phyloP scores from a whole-genome alignment of 2,888 invertebrate species.

The Malthinus seriepunctatus region DNA sequence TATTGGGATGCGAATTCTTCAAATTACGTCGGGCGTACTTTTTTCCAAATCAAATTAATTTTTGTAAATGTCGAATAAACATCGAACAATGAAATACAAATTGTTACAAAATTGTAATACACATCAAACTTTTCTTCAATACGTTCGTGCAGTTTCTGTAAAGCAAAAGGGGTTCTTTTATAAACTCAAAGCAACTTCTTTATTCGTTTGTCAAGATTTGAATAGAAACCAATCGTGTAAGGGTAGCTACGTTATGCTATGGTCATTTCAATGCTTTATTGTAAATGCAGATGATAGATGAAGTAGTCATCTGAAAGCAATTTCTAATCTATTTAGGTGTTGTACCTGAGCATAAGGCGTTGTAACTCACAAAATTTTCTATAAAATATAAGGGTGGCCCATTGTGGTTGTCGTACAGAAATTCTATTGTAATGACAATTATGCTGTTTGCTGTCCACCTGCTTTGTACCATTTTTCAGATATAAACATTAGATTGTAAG shows the following conservation, averaged over 20 bases:
- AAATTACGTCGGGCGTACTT: too few relatives aligned
- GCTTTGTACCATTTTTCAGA: conserved; percentile 15
- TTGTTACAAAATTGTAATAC: too few relatives aligned
- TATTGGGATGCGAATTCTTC: too few relatives aligned
- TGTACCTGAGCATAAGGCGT: conserved; percentile 22
- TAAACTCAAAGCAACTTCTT: conserved; percentile 31
- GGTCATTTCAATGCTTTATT: conserved; percentile 32
- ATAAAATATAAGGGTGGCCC: conserved; percentile 2
- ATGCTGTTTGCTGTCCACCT: conserved; percentile 24
- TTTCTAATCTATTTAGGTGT: conserved; percentile 23
- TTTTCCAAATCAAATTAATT: too few relatives aligned
- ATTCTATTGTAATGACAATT: conserved; percentile 11
- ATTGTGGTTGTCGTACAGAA: conserved; percentile 5
- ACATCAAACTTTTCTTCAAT: too few relatives aligned
- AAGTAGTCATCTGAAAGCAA: conserved; percentile 32
- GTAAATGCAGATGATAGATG: conserved; percentile 33
- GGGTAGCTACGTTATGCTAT: conserved; percentile 24
- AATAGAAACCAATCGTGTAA: conserved; percentile 33
- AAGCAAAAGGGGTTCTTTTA: too few relatives aligned
- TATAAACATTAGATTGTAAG: conserved; percentile 4
- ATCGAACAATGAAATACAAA: too few relatives aligned
- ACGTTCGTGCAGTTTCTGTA: too few relatives aligned
- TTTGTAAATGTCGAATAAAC: too few relatives aligned
- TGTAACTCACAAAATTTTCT: conserved; percentile 22
- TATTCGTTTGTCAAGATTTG: conserved; percentile 31